Base-by-base conservation (phyloP, 2,797 vertebrate species). In the Oophaga sylvatica region DNA sequence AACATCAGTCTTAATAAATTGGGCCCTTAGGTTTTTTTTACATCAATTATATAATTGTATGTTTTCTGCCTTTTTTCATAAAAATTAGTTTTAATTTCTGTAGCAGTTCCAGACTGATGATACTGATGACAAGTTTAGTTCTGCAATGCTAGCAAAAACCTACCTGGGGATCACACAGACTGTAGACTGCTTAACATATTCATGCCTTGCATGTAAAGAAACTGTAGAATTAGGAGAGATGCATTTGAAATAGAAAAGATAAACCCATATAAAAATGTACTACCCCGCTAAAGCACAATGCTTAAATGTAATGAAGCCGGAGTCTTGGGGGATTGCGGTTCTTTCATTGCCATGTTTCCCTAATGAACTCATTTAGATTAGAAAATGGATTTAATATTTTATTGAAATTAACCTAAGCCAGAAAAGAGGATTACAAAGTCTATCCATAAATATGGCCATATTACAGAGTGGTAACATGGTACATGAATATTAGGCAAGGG, bases 351-450 rank as follows among this genome's bases (percentile, higher is more conserved):
- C 92, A 91, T 94, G 92, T 93, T 95, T 91, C 94, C 93, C 94
- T 95, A 96, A 96, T 96, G 94, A 95, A 95, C 95, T 95, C 94
- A 95, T 95, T 95, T 95, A 95, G 94, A 95, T 95, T 95, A 95
- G 94, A 95, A 96, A 96, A 96, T 95, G 94, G 93, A 95, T 96
- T 95, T 95, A 96, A 95, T 95, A 95, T 95, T 95, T 95, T 95
- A 95, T 95, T 95, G 94, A 95, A 95, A 95, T 95, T 96, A 95
- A 95, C 94, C 94, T 95, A 94, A 95, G 92, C 93, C 91, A 94
- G 94, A 94, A 96, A 95, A 95, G 94, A 94, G 93, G 95, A 95
- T 96, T 95, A 95, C 94, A 95, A 92, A 94, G 95, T 94, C 92
- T 93, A 94, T 94, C 94, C 92, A 94, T 95, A 95, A 95, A 95